Evolutionary conservation across 2,888 invertebrate species (phyloP), one percentile per base, ranked within the genome.

Genomic region (Lochmaea capreae): DNA sequence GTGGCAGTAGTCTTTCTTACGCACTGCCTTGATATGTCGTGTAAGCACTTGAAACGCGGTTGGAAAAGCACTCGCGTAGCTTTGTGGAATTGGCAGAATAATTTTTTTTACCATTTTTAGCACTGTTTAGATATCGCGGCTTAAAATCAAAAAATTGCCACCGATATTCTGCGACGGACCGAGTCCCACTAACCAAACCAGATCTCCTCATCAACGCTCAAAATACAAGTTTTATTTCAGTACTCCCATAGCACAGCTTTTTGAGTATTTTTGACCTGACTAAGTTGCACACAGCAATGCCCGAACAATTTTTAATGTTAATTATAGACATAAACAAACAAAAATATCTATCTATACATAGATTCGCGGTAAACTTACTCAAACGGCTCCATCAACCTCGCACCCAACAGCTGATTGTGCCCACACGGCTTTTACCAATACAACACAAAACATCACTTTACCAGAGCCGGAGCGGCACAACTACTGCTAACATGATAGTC

Each of bases 201-300:
- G 71, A 73, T 73, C 73, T 73, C 71, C 85, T 84, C 86, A 87
- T 86, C 86, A 84, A 85, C 86, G 87, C 87, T 87, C 87, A 87
- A 88, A 88, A 88, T 88, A 88, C 85, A 87, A 87, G 86, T 87
- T 87, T 88, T 87, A 88, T 88, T 87, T 87, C 87, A 88, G 87
- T 87, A 87, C 87, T 84, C 84, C 84, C 85, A 86, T 85, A 87
- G 86, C 87, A 87, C 85, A 85, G 87, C 87, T 87, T 88, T 87
- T 87, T 87, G 87, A 86, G 88, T 88, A 88, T 89, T 89, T 88
- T 88, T 87, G 88, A 88, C 87, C 87, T 87, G 86, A 86, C 87
- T 86, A 87, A 87, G 87, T 87, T 85, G 85, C 86, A 86, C 84
- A 84, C 85, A 85, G 85, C 84, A 85, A 85, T 86, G 85, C 86